A percentile compares a stretch with the other conserved stretches of the same genome.
Conservation (phyloP, 2,888 invertebrate genomes). For the Nomada fabriciana region DNA sequence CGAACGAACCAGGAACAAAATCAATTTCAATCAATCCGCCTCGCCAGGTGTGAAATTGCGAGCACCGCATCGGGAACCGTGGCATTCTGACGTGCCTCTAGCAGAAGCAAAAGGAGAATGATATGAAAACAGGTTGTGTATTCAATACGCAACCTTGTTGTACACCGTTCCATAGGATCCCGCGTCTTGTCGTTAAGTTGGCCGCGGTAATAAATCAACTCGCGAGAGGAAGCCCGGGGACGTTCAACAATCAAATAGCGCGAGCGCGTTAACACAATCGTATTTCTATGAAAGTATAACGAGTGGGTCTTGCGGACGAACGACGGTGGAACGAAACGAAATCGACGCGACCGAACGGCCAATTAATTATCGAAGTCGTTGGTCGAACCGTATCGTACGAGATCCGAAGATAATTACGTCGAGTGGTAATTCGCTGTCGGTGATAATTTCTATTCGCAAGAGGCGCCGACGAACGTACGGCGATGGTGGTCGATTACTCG, state of each 20-base stretch:
- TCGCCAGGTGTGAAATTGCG: conserved; percentile 45
- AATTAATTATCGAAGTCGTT: conserved; percentile 47
- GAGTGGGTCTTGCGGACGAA: background rate
- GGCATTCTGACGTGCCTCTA: conserved; percentile 6
- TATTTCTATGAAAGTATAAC: conserved; percentile 26
- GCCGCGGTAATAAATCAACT: conserved; percentile 49
- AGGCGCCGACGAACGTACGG: background rate
- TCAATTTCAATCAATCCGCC: conserved; percentile 51
- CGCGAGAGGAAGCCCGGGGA: conserved; percentile 44
- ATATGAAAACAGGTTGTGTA: conserved; percentile 52
- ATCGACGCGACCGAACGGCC: conserved; percentile 27
- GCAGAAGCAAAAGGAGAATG: conserved; percentile 42
- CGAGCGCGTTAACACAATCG: conserved; percentile 55
- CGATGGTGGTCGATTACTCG: conserved; percentile 18
- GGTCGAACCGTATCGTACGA: background rate
- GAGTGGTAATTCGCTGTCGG: conserved; percentile 36
- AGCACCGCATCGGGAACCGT: conserved; percentile 8
- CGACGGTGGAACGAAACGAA: conserved; percentile 14
- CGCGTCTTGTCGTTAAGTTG: conserved; percentile 35
- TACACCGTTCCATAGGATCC: conserved; percentile 36
- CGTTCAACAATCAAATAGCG: conserved; percentile 45
- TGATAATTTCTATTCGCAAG: conserved; percentile 38
- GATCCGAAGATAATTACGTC: conserved; percentile 27
- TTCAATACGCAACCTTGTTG: conserved; percentile 41
- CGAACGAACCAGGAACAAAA: conserved; percentile 9